Conservation (phyloP, 2,797 vertebrate genomes). For the Glossophaga mutica region DNA sequence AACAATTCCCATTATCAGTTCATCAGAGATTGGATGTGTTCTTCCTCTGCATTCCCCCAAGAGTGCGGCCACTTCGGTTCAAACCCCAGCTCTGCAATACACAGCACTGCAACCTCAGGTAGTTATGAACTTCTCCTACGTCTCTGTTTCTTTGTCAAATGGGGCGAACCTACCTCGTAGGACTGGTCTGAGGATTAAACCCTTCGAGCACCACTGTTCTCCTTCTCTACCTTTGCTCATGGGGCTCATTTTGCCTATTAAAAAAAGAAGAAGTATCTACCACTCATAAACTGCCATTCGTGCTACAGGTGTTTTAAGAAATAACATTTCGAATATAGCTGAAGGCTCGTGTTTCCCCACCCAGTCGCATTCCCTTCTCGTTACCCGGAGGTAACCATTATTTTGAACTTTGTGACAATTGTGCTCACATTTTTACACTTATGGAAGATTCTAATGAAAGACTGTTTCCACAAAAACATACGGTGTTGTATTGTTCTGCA, state of each 20-base stretch:
- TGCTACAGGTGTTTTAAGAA: neutral
- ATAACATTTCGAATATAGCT: neutral
- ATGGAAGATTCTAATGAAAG: neutral
- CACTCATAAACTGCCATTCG: constrained; percentile 1
- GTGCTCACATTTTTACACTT: constrained; percentile 1
- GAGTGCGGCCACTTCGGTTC: neutral
- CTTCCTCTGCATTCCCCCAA: neutral
- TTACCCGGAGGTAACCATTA: neutral
- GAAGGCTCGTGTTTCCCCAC: neutral
- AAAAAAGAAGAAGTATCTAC: neutral
- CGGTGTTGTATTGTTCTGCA: neutral
- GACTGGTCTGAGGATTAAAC: neutral
- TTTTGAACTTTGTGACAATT: constrained; percentile 3
- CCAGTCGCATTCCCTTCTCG: neutral
- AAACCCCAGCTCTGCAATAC: neutral
- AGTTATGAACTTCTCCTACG: neutral
- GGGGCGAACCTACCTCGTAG: neutral
- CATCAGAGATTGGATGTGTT: neutral
- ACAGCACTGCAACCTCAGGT: neutral
- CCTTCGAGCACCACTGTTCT: neutral
- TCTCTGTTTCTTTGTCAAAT: neutral
- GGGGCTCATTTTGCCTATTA: neutral
- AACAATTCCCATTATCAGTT: constrained; percentile 32
- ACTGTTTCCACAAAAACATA: constrained; percentile 18
- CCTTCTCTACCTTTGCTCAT: neutral